phyloP scores from a whole-genome alignment of 2,888 invertebrate species.

The Labia minor region DNA sequence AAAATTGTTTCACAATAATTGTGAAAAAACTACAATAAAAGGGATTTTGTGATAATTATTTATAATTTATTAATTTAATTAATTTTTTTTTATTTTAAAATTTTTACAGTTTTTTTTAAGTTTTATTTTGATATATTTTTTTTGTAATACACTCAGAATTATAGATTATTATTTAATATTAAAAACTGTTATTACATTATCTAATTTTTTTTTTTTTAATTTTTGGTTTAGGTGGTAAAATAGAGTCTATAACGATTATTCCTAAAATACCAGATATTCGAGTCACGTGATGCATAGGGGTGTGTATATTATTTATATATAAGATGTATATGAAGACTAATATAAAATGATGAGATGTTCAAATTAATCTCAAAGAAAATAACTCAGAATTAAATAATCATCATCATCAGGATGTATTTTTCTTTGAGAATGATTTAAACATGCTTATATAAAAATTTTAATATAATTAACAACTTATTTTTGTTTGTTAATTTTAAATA shows the following conservation, averaged over 20 bases:
- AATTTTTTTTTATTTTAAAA: too few species aligned
- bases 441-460: too few species aligned
- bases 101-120: too few species aligned
- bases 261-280: not conserved
- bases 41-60: not conserved
- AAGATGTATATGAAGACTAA: too few species aligned
- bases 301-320: not conserved
- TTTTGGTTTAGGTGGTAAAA: not conserved
- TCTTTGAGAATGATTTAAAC: too few species aligned
- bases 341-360: too few species aligned
- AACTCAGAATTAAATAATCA: too few species aligned
- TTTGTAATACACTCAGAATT: slow-evolving; percentile 3
- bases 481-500: too few species aligned
- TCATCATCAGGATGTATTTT: too few species aligned
- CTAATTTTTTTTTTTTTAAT: not conserved
- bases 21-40: slow-evolving; percentile 4
- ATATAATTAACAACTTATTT: too few species aligned
- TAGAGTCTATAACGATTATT: not conserved
- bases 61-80: too few species aligned
- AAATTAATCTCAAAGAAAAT: too few species aligned
- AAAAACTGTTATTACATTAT: not conserved
- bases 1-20: not conserved
- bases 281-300: not conserved
- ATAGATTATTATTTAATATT: not conserved
- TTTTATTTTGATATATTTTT: not conserved